Base-by-base conservation (phyloP, 2,113 vertebrate species). In the Daphoenositta chrysoptera region DNA sequence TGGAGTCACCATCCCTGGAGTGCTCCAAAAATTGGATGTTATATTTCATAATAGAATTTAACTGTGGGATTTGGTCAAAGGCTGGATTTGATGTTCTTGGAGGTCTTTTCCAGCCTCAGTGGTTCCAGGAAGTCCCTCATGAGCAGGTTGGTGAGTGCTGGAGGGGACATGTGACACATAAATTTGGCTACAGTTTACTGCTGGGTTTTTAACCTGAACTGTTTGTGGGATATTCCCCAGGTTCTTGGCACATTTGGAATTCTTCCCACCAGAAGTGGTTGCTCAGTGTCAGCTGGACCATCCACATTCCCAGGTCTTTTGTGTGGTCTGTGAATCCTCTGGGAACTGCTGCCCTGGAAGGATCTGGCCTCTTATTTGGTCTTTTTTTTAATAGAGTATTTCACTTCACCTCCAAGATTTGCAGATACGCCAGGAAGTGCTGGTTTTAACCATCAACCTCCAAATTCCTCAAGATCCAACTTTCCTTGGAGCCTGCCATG, bases 171-270 rank as follows among this genome's bases (percentile, higher is more conserved):
- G 1, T 8, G 56, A 2, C 61, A 35, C 40, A 8, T 9, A 5
- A 50, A 22, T 28, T 14, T 24, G 35, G 35, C 33, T 54, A 0
- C 9, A 0, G 0, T 33, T 51, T 27, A 4, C 24, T 56, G 22
- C 2, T 30, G 61, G n/a, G 18, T 53, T 72, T 81, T 84, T 35
- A 35, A 13, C n/a, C 42, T 2, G 11, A 28, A 50, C 30, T 30
- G 50, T n/a, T 24, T 23, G 8, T 24, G 30, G 50, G 50, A 1
- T 56, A 2, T 47, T 75, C 1, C 2, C 19, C 23, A 16, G 8
- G 1, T 11, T 11, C n/a, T 57, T 27, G 31, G 17, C 39, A 27
- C 23, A 0, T 64, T 22, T 14, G 33, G 64, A 42, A 15, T 35
- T 44, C 10, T 70, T 75, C 27, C 48, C 27, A 2, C 22, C 17